Evolutionary conservation across 2,888 invertebrate species (phyloP).

Genomic region (Mythimna impura): DNA sequence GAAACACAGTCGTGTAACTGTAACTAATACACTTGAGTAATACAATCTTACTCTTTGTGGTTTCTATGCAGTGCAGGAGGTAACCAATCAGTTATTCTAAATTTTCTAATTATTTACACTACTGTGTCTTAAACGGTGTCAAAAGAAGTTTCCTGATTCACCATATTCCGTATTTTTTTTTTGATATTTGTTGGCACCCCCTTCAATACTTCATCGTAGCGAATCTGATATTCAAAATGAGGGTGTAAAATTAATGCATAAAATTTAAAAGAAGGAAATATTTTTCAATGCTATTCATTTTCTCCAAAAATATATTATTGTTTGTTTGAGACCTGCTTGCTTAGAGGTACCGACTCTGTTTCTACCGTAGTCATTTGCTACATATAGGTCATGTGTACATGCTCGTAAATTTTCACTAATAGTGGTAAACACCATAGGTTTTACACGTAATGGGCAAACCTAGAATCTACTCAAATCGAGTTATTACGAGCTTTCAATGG

Average conservation of each 20-base stretch:
- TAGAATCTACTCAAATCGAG: not conserved
- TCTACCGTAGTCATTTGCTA: not conserved
- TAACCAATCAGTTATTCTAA: constrained; percentile 13
- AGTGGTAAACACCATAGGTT: not conserved
- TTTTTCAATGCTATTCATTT: not conserved
- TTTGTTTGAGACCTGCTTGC: not conserved
- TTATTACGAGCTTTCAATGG: not conserved
- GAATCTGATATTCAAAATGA: not conserved
- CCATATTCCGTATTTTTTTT: constrained; percentile 7
- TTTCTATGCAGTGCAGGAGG: constrained; percentile 13
- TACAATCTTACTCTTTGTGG: constrained; percentile 26
- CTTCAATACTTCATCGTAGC: not conserved
- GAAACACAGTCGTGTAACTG: constrained; percentile 12
- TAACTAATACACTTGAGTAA: constrained; percentile 28
- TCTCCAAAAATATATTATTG: not conserved
- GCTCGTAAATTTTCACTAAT: not conserved
- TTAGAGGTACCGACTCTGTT: not conserved
- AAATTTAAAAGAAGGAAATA: not conserved
- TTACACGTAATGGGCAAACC: not conserved
- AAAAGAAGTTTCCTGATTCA: constrained; percentile 11
- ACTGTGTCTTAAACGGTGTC: constrained; percentile 13
- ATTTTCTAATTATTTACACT: constrained; percentile 26
- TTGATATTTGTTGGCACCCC: not conserved
- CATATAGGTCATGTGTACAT: not conserved
- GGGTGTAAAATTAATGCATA: constrained; percentile 1